Evolutionary conservation across 2,888 invertebrate genomes (phyloP), one percentile per base, ranked within the genome.

Genomic region (Hirtodrosophila duncani): DNA sequence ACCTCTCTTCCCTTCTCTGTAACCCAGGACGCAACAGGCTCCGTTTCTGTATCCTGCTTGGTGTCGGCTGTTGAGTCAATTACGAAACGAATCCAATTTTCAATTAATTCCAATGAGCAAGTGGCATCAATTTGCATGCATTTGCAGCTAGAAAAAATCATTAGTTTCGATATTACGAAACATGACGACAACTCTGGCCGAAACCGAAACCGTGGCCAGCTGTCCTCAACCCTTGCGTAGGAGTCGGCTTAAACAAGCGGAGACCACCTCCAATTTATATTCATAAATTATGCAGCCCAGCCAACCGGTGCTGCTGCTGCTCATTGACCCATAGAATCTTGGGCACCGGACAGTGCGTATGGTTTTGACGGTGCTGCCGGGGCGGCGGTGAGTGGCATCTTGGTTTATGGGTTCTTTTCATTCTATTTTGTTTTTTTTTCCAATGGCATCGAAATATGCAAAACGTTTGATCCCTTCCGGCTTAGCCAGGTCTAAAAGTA

Each of bases 381-480:
- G 18, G 20, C 16, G 30, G 23, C 24, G 48, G 50, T 51, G 24
- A 39, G 43, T 52, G 53, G 31, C 44, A 44, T 43, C 42, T 42
- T 39, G 33, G 21, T 26, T 23, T 20, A 7, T 24, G 26, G 17
- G 17, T 14, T 27, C 13, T n/a, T 9, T n/a, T 4, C 14, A 10
- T 26, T 13, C 21, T 42, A 48, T 56, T 67, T 39, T 39, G 38
- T 31, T 51, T 53, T 48, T 50, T 27, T 23, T 33, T 50, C 36
- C 31, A 14, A 20, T 43, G 39, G 36, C 34, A 51, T 45, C 46
- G 38, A 42, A 64, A 70, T 69, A 58, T 68, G 51, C 46, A 67
- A 69, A 77, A 72, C 70, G 70, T 72, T 77, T 77, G 78, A 72
- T 72, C 72, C 71, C 78, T 72, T 72, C 78, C 71, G 77, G 74